Evolutionary conservation across 2,797 vertebrate species (phyloP), one percentile per base, ranked within the genome.

Genomic region (Scarus forsteni): DNA sequence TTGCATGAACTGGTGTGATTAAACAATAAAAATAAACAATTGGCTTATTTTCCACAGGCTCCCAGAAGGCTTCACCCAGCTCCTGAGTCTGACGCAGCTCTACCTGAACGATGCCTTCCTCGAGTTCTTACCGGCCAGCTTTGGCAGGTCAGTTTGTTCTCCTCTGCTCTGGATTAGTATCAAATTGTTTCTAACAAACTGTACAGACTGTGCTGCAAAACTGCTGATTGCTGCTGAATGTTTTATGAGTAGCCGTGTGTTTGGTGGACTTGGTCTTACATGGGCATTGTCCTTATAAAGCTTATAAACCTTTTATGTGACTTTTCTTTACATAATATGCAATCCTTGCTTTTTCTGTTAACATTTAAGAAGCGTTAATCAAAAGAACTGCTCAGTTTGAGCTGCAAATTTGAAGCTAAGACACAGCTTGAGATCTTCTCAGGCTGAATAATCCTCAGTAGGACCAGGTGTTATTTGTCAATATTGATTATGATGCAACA

Each of bases 41-140:
- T 50, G 18, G 7, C 19, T 50, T 10, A 27, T n/a, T 90, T 69
- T 89, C n/a, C 50, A 11, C 85, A 99, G 98, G 91, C 96, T 99
- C 88, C 98, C 98, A 59, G 98, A 99, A 88, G 98, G 98, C 86
- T 98, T 99, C 95, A 99, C 98, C 44, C 98, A 99, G 84, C 96
- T 99, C 44, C 94, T 98, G 88, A 98, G 95, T 85, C 92, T 99
- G 93, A 97, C 96, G 0, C 97, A 99, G 92, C 95, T 99, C 81
- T 99, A 99, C 91, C 93, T 99, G 93, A 99, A 99, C 59, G 98
- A 99, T 91, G 98, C 97, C 90, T 99, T 99, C 87, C 95, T 99
- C 81, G 98, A 99, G 92, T 98, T 98, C 81, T 91, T 99, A 74
- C 98, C 98, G 67, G 97, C 96, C 70, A 99, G 96, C 87, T 99